Evolutionary conservation across 2,888 invertebrate species (phyloP).

Genomic region (Tenthredo distinguenda): DNA sequence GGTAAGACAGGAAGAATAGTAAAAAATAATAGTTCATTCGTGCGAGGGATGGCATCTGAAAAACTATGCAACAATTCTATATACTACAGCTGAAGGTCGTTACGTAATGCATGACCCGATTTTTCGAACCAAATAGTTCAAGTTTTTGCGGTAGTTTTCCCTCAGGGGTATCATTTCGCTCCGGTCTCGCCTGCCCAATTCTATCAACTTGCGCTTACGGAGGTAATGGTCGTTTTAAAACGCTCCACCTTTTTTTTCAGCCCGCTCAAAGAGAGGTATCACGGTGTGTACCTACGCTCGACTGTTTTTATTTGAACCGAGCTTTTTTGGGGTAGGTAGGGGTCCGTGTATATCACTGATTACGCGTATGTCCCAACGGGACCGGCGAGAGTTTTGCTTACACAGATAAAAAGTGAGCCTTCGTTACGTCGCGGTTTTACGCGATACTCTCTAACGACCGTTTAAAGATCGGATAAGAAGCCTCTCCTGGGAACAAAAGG

Average conservation of each 20-base stretch:
- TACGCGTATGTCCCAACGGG: not conserved
- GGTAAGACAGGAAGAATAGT: too few relatives aligned
- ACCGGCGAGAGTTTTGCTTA: not conserved
- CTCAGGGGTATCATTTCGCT: not conserved
- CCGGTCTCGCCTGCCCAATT: not conserved
- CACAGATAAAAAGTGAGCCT: not conserved
- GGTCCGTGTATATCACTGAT: conserved; percentile 1
- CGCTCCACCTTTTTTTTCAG: not conserved
- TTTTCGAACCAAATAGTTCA: not conserved
- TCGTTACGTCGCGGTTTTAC: conserved; percentile 21
- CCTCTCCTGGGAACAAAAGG: conserved; percentile 32
- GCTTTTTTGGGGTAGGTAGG: not conserved
- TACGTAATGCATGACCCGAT: not conserved
- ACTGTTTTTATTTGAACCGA: not conserved
- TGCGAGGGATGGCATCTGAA: not conserved
- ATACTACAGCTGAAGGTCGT: not conserved
- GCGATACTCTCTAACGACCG: conserved; percentile 23
- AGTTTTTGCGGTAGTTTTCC: not conserved
- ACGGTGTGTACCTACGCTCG: not conserved
- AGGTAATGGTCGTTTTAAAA: not conserved
- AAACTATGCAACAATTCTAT: not conserved
- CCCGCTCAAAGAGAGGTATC: not conserved
- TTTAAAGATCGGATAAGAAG: conserved; percentile 28
- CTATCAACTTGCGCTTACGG: not conserved
- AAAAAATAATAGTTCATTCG: too few relatives aligned